These are phyloP conservation scores for Coecobrya sp. DNA, from an alignment of 2,888 invertebrate species.

Conservation along the genomic window DNA sequence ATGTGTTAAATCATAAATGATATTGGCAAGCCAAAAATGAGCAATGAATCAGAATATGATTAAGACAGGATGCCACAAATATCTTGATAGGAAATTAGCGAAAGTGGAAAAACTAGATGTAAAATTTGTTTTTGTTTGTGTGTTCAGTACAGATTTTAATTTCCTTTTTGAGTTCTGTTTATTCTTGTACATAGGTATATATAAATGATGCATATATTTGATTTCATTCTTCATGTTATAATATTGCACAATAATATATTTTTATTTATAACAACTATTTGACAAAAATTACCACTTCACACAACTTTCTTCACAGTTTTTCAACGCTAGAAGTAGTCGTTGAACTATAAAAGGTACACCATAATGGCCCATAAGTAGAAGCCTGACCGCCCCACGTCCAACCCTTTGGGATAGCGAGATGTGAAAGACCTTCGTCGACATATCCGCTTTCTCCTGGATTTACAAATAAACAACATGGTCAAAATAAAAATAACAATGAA, in stretches of 20 bases:
- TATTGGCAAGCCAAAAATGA: no score
- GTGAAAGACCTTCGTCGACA: slow-evolving; percentile 92
- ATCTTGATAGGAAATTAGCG: not conserved
- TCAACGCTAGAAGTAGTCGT: slow-evolving; percentile 5
- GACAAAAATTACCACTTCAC: not conserved
- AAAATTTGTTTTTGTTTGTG: no score
- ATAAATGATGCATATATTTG: not conserved
- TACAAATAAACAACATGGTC: not conserved
- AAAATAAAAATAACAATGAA: not conserved
- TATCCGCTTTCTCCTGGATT: slow-evolving; percentile 88
- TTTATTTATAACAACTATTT: slow-evolving; percentile 23
- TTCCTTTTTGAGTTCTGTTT: slow-evolving; percentile 9
- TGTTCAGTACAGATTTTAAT: no score
- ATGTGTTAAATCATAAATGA: no score
- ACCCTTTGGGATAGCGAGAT: slow-evolving; percentile 94
- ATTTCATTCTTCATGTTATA: not conserved
- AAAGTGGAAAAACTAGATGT: slow-evolving; percentile 9
- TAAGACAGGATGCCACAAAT: not conserved
- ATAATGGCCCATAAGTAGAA: slow-evolving; percentile 92
- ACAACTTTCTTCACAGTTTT: slow-evolving; percentile 33
- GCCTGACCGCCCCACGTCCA: slow-evolving; percentile 95
- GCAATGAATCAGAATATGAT: no score
- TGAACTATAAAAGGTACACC: slow-evolving; percentile 90
- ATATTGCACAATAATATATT: slow-evolving; percentile 18
- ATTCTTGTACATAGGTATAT: not conserved